phyloP scores from a whole-genome alignment of 37 sponge, comb jelly and placozoan genomes.

The Halichondria panicea region DNA sequence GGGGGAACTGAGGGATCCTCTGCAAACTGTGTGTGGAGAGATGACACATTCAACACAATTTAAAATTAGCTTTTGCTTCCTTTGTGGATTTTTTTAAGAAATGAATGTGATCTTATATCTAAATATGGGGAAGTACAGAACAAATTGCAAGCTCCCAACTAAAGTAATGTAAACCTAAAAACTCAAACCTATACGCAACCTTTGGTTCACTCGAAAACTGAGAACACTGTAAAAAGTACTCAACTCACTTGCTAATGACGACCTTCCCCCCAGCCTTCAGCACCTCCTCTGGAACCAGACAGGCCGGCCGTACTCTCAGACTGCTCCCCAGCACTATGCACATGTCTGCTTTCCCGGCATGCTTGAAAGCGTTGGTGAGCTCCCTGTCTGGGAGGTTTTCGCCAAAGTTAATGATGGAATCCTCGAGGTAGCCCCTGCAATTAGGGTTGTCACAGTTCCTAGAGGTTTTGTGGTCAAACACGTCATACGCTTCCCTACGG shows the following conservation, averaged over 20 bases:
- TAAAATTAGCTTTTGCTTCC: too few relatives aligned
- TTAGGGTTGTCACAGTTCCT: constrained; percentile 77
- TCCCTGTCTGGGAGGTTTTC: constrained; percentile 78
- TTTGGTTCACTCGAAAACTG: neutral
- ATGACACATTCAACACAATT: neutral
- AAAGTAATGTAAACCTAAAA: neutral
- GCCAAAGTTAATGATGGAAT: constrained; percentile 91
- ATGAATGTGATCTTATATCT: neutral
- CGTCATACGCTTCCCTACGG: constrained; percentile 46
- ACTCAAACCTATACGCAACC: neutral
- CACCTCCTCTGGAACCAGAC: constrained; percentile 63
- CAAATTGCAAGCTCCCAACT: neutral
- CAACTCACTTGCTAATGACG: constrained; percentile 90
- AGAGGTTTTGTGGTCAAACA: constrained; percentile 72
- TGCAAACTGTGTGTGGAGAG: constrained; percentile 54
- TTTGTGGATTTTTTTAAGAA: too few relatives aligned
- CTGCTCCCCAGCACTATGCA: constrained; percentile 90
- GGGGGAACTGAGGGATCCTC: constrained; percentile 67
- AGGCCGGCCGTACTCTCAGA: constrained; percentile 79
- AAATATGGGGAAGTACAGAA: neutral
- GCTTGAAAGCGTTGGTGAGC: constrained; percentile 62
- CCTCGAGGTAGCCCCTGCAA: constrained; percentile 65
- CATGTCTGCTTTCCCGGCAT: constrained; percentile 78
- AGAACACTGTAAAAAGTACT: too few relatives aligned
- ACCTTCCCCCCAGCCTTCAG: constrained; percentile 52